Evolutionary conservation across 1,140 invertebrate genomes (phyloP).

Genomic region (Zelostemma sp.): DNA sequence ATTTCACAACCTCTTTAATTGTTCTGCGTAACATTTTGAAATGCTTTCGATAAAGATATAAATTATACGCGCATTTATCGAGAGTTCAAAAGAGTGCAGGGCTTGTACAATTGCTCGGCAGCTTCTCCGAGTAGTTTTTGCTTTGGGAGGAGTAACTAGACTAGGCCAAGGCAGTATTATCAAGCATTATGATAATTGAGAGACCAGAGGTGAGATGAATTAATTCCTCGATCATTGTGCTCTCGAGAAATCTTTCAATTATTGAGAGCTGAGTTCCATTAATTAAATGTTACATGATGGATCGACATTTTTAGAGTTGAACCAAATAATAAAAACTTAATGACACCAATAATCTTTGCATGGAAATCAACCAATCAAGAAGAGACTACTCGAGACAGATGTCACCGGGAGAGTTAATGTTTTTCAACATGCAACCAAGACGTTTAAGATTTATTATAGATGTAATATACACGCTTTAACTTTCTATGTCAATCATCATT

Average conservation of each 20-base stretch:
- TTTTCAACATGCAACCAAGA: neutral
- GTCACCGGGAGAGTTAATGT: neutral
- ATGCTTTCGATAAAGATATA: neutral
- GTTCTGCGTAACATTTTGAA: no score
- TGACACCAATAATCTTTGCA: no score
- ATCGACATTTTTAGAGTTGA: no score
- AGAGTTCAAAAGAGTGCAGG: no score
- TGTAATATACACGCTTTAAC: no score
- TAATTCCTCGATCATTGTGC: neutral
- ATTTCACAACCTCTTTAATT: neutral
- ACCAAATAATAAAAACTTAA: no score
- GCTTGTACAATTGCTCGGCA: no score
- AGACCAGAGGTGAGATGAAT: slow-evolving; percentile 1
- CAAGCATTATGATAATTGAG: slow-evolving; percentile 12
- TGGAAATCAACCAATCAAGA: no score
- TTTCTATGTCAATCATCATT: slow-evolving; percentile 10
- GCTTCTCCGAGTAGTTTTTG: slow-evolving; percentile 7
- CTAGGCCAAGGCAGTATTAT: slow-evolving; percentile 35
- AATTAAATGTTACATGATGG: no score
- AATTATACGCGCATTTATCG: neutral
- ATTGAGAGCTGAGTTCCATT: no score
- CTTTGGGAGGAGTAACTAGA: slow-evolving; percentile 21
- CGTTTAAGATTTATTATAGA: neutral
- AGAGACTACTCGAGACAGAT: no score
- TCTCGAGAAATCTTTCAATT: neutral